phyloP scores from a whole-genome alignment of 2,888 invertebrate genomes.

The Brassicogethes aeneus region DNA sequence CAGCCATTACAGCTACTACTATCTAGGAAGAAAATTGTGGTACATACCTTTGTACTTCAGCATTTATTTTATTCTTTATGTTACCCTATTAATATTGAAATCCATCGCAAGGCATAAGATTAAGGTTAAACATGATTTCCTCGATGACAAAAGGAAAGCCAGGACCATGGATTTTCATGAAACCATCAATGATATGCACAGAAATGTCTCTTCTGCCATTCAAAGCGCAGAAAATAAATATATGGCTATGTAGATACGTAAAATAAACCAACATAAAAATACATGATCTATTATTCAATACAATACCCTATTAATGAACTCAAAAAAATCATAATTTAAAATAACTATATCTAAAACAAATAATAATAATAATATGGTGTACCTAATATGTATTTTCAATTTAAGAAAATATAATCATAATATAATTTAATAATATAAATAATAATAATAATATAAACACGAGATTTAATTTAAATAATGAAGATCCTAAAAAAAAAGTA shows the following conservation, averaged over 20 bases:
- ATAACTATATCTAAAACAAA: no score
- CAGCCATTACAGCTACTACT: conserved; percentile 61
- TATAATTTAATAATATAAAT: no score
- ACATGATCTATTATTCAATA: no score
- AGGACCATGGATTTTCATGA: conserved; percentile 17
- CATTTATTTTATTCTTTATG: conserved; percentile 61
- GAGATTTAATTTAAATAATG: no score
- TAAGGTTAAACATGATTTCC: conserved; percentile 48
- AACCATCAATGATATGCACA: conserved; percentile 23
- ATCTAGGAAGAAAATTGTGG: conserved; percentile 64
- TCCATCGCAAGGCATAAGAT: conserved; percentile 67
- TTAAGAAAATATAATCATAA: no score
- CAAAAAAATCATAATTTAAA: no score
- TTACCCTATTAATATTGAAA: conserved; percentile 61
- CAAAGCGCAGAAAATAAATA: conserved; percentile 21
- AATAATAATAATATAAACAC: no score
- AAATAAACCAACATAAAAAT: no score
- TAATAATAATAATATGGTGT: no score
- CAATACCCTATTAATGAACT: no score
- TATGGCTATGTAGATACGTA: conserved; percentile 27
- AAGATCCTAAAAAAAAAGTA: no score
- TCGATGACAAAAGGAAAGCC: conserved; percentile 14
- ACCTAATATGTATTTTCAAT: no score
- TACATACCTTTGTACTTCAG: conserved; percentile 69
- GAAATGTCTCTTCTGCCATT: conserved; percentile 23